Evolutionary conservation across 2,888 invertebrate genomes (phyloP).

Genomic region (Pediacus dermestoides): DNA sequence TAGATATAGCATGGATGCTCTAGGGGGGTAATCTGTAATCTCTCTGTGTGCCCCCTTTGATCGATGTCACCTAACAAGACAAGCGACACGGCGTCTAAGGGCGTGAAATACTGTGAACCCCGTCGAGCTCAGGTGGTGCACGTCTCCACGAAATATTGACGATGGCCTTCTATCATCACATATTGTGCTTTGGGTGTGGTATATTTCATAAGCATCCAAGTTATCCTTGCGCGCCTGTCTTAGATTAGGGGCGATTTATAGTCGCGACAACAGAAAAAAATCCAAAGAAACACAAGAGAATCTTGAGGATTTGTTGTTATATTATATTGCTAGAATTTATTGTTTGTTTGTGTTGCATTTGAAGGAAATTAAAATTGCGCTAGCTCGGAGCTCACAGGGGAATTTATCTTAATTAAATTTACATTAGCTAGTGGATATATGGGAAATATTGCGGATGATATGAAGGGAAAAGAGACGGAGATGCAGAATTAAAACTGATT

Average conservation of each 20-base stretch:
- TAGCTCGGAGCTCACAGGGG: too few species aligned
- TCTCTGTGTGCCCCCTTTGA: slow-evolving; percentile 32
- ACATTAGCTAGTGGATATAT: neutral
- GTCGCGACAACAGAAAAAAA: too few species aligned
- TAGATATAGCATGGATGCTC: slow-evolving; percentile 2
- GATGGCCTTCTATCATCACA: slow-evolving; percentile 16
- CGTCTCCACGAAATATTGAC: slow-evolving; percentile 22
- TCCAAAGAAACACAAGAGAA: too few species aligned
- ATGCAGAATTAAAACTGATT: too few species aligned
- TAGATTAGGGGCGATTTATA: too few species aligned
- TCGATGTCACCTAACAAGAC: slow-evolving; percentile 36
- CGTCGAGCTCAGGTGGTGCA: slow-evolving; percentile 31
- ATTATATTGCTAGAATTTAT: too few species aligned
- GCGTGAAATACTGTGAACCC: slow-evolving; percentile 34
- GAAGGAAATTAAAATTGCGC: too few species aligned
- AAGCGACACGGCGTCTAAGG: slow-evolving; percentile 34
- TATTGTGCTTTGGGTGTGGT: slow-evolving; percentile 2
- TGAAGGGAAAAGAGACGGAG: too few species aligned
- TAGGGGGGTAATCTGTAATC: slow-evolving; percentile 35
- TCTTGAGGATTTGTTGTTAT: too few species aligned
- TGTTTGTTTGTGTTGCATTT: too few species aligned
- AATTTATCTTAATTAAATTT: slow-evolving; percentile 4
- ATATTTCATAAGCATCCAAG: too few species aligned
- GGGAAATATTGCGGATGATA: slow-evolving; percentile 1
- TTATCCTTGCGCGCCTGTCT: too few species aligned